phyloP scores from a whole-genome alignment of 2,797 vertebrate species.

The Macroramphosus scolopax region DNA sequence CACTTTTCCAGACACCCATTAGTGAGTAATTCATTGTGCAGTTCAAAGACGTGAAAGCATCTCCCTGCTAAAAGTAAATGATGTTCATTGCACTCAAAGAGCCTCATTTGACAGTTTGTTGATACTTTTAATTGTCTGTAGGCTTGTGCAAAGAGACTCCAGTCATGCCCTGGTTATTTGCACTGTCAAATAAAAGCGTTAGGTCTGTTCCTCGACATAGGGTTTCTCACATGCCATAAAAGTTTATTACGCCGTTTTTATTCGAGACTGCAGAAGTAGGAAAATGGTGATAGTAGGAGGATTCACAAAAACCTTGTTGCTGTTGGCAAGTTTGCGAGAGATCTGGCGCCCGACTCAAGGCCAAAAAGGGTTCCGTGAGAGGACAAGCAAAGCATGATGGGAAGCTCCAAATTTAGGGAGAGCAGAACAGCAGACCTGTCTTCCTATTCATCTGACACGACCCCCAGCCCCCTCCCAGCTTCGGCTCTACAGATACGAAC shows the following conservation, averaged over 20 bases:
- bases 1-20: slow-evolving; percentile 42
- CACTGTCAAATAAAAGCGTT: slow-evolving; percentile 45
- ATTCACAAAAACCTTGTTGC: slow-evolving; percentile 52
- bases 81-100: slow-evolving; percentile 27
- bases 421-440: slow-evolving; percentile 56
- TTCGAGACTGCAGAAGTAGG: slow-evolving; percentile 30
- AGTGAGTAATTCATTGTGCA: slow-evolving; percentile 50
- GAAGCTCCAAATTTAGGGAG: slow-evolving; percentile 55
- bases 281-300: slow-evolving; percentile 49
- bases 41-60: slow-evolving; percentile 52
- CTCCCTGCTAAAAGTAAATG: slow-evolving; percentile 46
- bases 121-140: no score
- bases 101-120: no score
- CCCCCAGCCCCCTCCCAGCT: slow-evolving; percentile 15
- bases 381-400: slow-evolving; percentile 70
- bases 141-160: slow-evolving; percentile 24
- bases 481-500: slow-evolving; percentile 37
- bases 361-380: slow-evolving; percentile 69
- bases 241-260: slow-evolving; percentile 30
- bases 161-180: slow-evolving; percentile 39
- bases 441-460: slow-evolving; percentile 53
- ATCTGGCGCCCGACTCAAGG: slow-evolving; percentile 60
- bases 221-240: slow-evolving; percentile 33
- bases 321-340: slow-evolving; percentile 63
- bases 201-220: no score